Evolutionary conservation across 2,888 invertebrate species (phyloP).

Genomic region (Hirtodrosophila trivittata): DNA sequence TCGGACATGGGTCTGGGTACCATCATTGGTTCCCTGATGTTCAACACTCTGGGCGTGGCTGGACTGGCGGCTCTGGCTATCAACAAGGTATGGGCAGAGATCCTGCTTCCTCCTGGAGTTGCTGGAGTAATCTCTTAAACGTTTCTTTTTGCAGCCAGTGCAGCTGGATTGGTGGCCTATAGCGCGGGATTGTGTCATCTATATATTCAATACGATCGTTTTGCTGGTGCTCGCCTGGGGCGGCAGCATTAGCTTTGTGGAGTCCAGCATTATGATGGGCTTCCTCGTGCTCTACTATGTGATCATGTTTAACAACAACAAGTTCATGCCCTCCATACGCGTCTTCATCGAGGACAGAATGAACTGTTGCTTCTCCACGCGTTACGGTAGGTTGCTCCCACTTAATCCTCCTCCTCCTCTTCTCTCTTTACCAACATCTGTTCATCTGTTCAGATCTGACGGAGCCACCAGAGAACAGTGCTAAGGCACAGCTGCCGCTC

Average conservation of each 20-base stretch:
- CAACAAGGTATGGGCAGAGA: constrained; percentile 85
- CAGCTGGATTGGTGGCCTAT: constrained; percentile 92
- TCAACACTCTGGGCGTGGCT: constrained; percentile 93
- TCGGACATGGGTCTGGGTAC: constrained; percentile 95
- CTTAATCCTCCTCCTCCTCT: no score
- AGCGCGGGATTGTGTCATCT: constrained; percentile 91
- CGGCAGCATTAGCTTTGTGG: constrained; percentile 90
- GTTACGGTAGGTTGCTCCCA: constrained; percentile 80
- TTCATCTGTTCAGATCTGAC: constrained; percentile 80
- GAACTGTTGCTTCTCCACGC: constrained; percentile 82
- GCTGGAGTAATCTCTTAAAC: no score
- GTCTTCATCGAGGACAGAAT: constrained; percentile 83
- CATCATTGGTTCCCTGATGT: constrained; percentile 94
- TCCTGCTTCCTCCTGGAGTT: neutral
- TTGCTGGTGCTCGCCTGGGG: constrained; percentile 91
- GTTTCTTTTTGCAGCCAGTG: constrained; percentile 86
- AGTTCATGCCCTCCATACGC: constrained; percentile 84
- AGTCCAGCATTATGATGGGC: constrained; percentile 89
- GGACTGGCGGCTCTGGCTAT: constrained; percentile 92
- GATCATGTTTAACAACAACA: constrained; percentile 88
- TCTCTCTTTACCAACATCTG: no score
- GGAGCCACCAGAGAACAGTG: constrained; percentile 82
- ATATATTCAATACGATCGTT: constrained; percentile 88
- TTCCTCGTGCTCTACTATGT: constrained; percentile 91
- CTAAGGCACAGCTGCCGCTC: constrained; percentile 82